Conservation (phyloP, 2,797 vertebrate genomes). For the Helostoma temminkii region DNA sequence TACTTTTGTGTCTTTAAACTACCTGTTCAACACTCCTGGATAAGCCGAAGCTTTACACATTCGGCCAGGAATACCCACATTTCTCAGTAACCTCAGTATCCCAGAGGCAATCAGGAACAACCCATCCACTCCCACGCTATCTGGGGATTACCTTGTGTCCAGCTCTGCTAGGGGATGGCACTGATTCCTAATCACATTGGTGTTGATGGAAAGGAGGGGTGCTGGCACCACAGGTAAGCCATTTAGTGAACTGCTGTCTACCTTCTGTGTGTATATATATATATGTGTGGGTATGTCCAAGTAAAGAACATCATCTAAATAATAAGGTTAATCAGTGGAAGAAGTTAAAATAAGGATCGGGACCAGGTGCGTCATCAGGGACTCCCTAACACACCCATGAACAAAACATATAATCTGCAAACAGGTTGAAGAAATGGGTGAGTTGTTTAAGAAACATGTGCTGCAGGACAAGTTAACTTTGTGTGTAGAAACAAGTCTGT, state of each 20-base stretch:
- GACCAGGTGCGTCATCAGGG: slow-evolving; percentile 35
- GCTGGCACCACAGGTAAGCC: slow-evolving; percentile 46
- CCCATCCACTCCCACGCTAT: background rate
- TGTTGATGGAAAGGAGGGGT: no score
- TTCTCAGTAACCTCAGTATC: slow-evolving; percentile 3
- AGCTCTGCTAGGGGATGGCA: slow-evolving; percentile 25
- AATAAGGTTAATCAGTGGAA: slow-evolving; percentile 42
- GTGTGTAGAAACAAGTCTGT: no score
- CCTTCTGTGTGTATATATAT: background rate
- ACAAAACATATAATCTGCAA: slow-evolving; percentile 6
- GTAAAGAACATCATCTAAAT: background rate
- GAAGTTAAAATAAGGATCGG: slow-evolving; percentile 56
- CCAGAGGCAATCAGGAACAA: slow-evolving; percentile 2
- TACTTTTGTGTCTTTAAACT: no score
- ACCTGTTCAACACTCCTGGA: no score
- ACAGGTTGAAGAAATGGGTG: slow-evolving; percentile 2
- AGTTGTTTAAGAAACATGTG: slow-evolving; percentile 1
- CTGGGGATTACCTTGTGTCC: slow-evolving; percentile 38
- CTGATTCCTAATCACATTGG: no score
- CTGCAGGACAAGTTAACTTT: background rate
- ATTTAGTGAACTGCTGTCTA: slow-evolving; percentile 18
- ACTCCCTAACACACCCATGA: slow-evolving; percentile 39
- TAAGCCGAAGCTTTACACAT: background rate
- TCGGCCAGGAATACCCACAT: slow-evolving; percentile 11
- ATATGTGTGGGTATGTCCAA: slow-evolving; percentile 3